Evolutionary conservation across 1,140 invertebrate species (phyloP).

Genomic region (Penaeus japonicus): DNA sequence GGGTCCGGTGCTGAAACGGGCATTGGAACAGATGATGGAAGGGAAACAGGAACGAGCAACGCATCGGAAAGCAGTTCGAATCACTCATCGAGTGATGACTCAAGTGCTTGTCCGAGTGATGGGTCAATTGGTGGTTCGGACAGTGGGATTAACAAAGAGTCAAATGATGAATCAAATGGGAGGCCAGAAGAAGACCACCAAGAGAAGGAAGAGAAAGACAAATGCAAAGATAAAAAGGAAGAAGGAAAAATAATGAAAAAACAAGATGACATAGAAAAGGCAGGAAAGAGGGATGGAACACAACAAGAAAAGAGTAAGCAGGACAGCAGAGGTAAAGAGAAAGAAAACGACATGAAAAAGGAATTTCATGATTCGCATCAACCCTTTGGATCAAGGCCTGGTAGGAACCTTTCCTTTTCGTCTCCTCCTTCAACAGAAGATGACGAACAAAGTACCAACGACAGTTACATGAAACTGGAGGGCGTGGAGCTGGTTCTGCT

Average conservation of each 20-base stretch:
- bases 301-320: background rate
- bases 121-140: no score
- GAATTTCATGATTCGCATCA: background rate
- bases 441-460: background rate
- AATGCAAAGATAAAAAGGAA: background rate
- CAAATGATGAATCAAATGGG: no score
- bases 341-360: background rate
- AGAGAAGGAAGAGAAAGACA: background rate
- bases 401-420: background rate
- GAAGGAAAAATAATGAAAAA: background rate
- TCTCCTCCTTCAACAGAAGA: background rate
- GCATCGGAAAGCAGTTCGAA: no score
- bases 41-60: no score
- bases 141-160: no score
- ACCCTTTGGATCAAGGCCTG: no score
- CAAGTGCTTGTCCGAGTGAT: no score
- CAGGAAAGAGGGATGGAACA: background rate
- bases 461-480: slow-evolving; percentile 6
- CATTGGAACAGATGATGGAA: no score
- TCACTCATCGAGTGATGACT: no score
- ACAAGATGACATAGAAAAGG: background rate
- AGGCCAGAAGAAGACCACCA: background rate
- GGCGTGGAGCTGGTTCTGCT: slow-evolving; percentile 34
- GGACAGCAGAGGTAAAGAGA: background rate
- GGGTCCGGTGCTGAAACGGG: no score